Evolutionary conservation across 92 coral and sea anemone genomes (phyloP).

Genomic region (Porites rus): DNA sequence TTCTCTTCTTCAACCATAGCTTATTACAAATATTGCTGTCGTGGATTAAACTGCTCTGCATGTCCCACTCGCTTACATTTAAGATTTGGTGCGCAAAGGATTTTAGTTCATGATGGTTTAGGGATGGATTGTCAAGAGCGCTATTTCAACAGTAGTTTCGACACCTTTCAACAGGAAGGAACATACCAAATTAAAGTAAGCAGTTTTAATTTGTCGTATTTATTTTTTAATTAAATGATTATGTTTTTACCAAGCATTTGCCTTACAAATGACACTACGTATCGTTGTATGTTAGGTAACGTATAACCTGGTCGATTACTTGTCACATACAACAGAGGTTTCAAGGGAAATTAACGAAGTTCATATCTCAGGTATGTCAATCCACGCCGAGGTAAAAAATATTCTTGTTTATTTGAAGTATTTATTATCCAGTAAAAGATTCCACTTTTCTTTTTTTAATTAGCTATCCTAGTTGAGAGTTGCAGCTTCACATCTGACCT

Average conservation of each 20-base stretch:
- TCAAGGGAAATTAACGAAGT: too few relatives aligned
- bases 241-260: too few relatives aligned
- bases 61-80: slow-evolving; percentile 60
- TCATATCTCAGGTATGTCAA: too few relatives aligned
- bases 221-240: too few relatives aligned
- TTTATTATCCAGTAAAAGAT: too few relatives aligned
- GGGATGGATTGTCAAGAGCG: slow-evolving; percentile 58
- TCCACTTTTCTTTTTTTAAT: too few relatives aligned
- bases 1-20: slow-evolving; percentile 17
- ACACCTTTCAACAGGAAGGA: slow-evolving; percentile 62
- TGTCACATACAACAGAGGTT: too few relatives aligned
- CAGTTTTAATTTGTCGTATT: not conserved
- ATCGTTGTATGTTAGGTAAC: too few relatives aligned
- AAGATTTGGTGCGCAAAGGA: slow-evolving; percentile 26
- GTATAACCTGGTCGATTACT: too few relatives aligned
- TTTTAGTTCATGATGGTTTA: slow-evolving; percentile 61
- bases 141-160: slow-evolving; percentile 38
- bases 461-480: slow-evolving; percentile 12
- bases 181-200: slow-evolving; percentile 53
- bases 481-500: slow-evolving; percentile 30
- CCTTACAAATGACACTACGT: not conserved
- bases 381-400: too few relatives aligned
- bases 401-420: too few relatives aligned
- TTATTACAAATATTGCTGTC: slow-evolving; percentile 69
- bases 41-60: slow-evolving; percentile 69